phyloP scores from a whole-genome alignment of 2,113 vertebrate species.

The Actenoides lindsayi region DNA sequence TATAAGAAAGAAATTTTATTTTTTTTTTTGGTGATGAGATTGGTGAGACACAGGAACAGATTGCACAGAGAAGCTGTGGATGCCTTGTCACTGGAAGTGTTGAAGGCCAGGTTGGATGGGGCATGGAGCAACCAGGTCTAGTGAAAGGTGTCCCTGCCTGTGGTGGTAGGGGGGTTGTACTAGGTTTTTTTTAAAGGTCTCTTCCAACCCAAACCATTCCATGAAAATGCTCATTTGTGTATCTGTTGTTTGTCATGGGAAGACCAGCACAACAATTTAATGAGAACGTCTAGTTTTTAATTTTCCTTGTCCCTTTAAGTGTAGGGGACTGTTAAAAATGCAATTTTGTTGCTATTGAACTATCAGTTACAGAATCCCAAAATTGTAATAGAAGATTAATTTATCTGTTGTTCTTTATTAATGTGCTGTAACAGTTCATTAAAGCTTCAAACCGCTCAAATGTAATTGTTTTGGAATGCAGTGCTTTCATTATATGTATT shows the following conservation, averaged over 20 bases:
- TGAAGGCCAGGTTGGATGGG: background rate
- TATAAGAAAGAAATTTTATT: background rate
- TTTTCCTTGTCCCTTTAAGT: background rate
- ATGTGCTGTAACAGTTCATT: background rate
- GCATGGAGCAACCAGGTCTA: background rate
- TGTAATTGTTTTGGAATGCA: background rate
- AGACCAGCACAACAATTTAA: background rate
- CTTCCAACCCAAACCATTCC: background rate
- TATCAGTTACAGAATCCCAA: background rate
- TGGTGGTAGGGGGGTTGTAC: background rate
- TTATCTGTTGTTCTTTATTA: background rate
- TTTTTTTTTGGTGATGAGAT: background rate
- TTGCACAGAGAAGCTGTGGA: background rate
- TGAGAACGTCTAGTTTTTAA: background rate
- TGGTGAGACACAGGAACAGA: background rate
- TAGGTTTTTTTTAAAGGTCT: background rate
- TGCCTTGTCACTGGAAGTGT: background rate
- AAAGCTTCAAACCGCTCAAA: background rate
- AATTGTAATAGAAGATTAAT: background rate
- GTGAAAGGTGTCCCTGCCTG: background rate
- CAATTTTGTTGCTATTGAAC: background rate
- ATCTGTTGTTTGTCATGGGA: background rate
- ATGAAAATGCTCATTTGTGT: background rate
- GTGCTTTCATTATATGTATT: background rate
- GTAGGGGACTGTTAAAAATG: background rate